Percentiles rank a stretch among this genome's conserved stretches.
Conservation (phyloP, 1,140 invertebrate species). For the Pristionchus pacificus region DNA sequence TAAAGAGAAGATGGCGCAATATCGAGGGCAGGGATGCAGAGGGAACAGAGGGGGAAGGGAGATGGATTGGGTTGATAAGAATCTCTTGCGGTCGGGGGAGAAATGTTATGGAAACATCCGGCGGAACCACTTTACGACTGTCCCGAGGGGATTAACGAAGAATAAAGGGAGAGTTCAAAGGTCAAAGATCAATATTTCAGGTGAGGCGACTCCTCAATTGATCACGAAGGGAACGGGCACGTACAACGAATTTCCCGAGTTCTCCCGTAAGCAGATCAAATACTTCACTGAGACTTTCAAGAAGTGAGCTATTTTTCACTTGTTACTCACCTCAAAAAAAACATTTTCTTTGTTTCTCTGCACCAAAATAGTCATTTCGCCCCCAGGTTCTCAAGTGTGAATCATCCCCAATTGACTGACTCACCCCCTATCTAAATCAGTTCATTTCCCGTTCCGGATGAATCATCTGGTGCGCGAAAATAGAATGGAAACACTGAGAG, state of each 20-base stretch:
- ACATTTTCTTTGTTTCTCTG: not conserved
- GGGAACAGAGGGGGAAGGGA: no score
- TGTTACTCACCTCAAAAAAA: not conserved
- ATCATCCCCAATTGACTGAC: not conserved
- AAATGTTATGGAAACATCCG: no score
- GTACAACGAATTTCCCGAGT: conserved; percentile 30
- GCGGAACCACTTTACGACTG: no score
- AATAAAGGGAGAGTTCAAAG: not conserved
- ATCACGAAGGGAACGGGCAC: conserved; percentile 20
- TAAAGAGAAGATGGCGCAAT: no score
- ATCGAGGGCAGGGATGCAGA: no score
- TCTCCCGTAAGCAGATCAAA: conserved; percentile 29
- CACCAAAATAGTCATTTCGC: not conserved
- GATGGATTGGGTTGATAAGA: no score
- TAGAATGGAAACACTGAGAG: no score
- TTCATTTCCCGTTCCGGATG: no score
- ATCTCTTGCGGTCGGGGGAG: no score
- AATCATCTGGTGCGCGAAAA: no score
- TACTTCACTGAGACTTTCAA: conserved; percentile 30
- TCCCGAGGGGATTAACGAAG: no score
- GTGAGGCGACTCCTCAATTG: conserved; percentile 21
- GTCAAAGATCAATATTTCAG: conserved; percentile 9
- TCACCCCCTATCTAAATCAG: no score
- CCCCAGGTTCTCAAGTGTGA: not conserved
- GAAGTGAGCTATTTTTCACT: conserved; percentile 12